Percentiles rank a stretch among this genome's conserved stretches.
phyloP scores from a whole-genome alignment of 2,797 vertebrate genomes.

The Onychomys arenicola region DNA sequence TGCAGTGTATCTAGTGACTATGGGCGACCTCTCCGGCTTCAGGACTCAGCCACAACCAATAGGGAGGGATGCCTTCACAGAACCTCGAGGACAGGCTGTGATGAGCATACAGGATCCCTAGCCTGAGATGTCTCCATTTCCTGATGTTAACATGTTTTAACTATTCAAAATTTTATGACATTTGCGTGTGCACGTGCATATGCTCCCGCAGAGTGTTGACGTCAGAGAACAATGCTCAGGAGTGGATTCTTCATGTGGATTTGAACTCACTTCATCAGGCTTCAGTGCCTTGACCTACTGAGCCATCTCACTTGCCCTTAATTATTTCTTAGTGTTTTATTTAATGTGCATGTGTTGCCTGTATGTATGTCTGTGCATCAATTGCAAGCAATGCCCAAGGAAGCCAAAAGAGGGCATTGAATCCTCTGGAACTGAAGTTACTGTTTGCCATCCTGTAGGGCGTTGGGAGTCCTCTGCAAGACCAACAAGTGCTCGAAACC shows the following conservation, averaged over 20 bases:
- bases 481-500: not conserved
- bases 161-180: not conserved
- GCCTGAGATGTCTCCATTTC: not conserved
- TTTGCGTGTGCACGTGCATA: not conserved
- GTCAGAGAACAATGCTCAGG: not conserved
- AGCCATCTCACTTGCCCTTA: not conserved
- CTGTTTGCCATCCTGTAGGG: not conserved
- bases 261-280: not conserved
- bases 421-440: not conserved
- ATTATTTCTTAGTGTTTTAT: not conserved
- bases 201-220: not conserved
- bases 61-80: not conserved
- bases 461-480: not conserved
- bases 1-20: not conserved
- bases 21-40: not conserved
- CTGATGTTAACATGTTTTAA: not conserved
- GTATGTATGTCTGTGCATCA: no score
- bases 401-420: not conserved
- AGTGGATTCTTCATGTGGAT: not conserved
- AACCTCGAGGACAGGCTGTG: not conserved
- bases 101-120: not conserved
- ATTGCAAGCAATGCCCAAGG: not conserved
- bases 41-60: not conserved
- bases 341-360: not conserved
- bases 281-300: not conserved